These are phyloP conservation scores for Hipparchia semele DNA, from an alignment of 2,888 invertebrate genomes.

Conservation along the genomic window DNA sequence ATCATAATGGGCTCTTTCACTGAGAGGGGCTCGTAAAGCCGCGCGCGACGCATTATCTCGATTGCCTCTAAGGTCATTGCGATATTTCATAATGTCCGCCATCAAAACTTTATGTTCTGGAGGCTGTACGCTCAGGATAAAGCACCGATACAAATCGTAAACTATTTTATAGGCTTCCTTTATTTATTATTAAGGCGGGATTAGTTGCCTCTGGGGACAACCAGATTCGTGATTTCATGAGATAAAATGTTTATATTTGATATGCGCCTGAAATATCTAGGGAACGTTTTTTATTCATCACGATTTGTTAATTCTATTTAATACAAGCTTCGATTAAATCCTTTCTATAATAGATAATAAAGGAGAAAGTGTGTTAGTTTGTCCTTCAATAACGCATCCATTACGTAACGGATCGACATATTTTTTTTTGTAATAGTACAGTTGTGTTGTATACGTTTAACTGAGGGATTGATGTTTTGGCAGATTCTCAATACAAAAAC, in stretches of 20 bases:
- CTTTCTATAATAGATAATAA: too few relatives aligned
- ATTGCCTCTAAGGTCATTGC: constrained; percentile 49
- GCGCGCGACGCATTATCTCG: constrained; percentile 48
- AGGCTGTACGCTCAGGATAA: constrained; percentile 43
- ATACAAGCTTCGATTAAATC: too few relatives aligned
- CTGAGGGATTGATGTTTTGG: too few relatives aligned
- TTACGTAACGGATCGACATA: too few relatives aligned
- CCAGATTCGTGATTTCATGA: constrained; percentile 39
- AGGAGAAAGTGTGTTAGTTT: too few relatives aligned
- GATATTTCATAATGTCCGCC: constrained; percentile 54
- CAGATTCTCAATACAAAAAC: too few relatives aligned
- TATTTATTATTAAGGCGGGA: constrained; percentile 47
- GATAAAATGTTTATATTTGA: constrained; percentile 34
- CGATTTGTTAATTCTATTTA: too few relatives aligned
- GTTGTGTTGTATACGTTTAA: too few relatives aligned
- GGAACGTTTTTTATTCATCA: neutral
- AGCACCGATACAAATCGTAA: constrained; percentile 60
- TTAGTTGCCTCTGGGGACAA: constrained; percentile 38
- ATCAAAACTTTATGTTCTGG: constrained; percentile 66
- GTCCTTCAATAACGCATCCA: too few relatives aligned
- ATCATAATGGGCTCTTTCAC: constrained; percentile 19
- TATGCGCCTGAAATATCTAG: neutral
- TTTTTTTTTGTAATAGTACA: too few relatives aligned
- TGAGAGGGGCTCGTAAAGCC: constrained; percentile 36
- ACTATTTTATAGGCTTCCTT: constrained; percentile 58